These are phyloP conservation scores for Campylomormyrus tamandua DNA, from an alignment of 2,113 vertebrate genomes.

Conservation along the genomic window DNA sequence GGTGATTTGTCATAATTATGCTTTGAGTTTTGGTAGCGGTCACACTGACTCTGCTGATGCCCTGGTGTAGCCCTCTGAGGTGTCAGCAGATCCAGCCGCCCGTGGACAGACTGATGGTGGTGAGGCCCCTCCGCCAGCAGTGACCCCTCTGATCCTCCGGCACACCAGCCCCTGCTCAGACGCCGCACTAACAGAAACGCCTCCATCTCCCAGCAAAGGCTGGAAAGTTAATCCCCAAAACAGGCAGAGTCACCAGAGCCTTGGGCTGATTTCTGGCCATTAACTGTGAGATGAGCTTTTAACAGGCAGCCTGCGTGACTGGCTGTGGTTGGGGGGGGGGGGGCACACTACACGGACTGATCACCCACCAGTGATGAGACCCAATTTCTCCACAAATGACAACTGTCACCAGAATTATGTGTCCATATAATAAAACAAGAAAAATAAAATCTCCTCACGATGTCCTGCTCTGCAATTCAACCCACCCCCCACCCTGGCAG, in stretches of 20 bases:
- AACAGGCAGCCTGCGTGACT: not conserved
- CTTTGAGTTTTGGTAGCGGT: not conserved
- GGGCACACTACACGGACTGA: not conserved
- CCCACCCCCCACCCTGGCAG: not conserved
- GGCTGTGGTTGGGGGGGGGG: not conserved
- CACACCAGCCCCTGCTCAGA: not conserved
- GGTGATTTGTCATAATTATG: not conserved
- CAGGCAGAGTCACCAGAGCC: not conserved
- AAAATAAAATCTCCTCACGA: not conserved
- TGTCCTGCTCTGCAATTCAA: not conserved
- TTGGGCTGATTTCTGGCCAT: not conserved
- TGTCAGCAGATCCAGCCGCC: not conserved
- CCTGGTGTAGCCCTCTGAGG: not conserved
- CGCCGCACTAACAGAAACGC: no score
- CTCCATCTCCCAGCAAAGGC: not conserved
- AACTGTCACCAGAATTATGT: not conserved
- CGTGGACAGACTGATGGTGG: not conserved
- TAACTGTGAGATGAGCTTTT: not conserved
- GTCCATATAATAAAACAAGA: not conserved
- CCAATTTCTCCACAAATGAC: not conserved
- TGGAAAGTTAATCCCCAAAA: not conserved
- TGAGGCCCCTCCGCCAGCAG: fast-evolving
- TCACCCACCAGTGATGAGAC: not conserved
- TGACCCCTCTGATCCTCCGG: no score
- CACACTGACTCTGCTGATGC: not conserved